These are phyloP conservation scores for Sebastes matsubarae DNA, from an alignment of 2,797 vertebrate species.

Conservation along the genomic window DNA sequence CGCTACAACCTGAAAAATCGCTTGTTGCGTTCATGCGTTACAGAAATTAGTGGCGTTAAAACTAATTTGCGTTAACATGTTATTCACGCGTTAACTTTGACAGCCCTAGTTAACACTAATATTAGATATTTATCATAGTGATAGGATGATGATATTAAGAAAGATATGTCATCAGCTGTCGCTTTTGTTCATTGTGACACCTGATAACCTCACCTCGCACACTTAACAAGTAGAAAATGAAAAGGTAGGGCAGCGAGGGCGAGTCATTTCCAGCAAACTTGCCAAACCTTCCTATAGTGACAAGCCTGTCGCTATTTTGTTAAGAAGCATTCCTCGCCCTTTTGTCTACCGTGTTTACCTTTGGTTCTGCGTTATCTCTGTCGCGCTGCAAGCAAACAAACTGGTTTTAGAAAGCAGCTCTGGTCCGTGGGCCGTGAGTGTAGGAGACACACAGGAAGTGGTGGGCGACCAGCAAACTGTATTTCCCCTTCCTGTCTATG, in stretches of 20 bases:
- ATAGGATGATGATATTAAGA: background rate
- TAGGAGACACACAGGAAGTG: conserved; percentile 84
- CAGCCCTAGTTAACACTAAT: background rate
- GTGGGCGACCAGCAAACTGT: conserved; percentile 85
- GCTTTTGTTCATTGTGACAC: conserved; percentile 3
- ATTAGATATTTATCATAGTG: background rate
- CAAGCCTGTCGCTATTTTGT: conserved; percentile 30
- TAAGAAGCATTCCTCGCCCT: conserved; percentile 21
- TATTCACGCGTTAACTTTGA: background rate
- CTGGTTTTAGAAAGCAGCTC: conserved; percentile 74
- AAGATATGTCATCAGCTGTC: conserved; percentile 4
- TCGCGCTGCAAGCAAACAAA: conserved; percentile 67
- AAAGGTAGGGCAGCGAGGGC: conserved; percentile 12
- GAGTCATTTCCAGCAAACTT: conserved; percentile 27
- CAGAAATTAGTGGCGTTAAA: no score
- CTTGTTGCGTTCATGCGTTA: no score
- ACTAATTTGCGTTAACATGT: no score
- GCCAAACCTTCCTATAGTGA: conserved; percentile 30
- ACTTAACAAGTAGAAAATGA: conserved; percentile 6
- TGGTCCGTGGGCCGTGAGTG: conserved; percentile 76
- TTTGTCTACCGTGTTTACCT: conserved; percentile 49
- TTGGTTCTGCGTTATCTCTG: conserved; percentile 53
- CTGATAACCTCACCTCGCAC: background rate
- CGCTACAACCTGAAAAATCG: no score
- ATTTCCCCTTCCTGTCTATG: conserved; percentile 85